Evolutionary conservation across 1,140 invertebrate species (phyloP).

Genomic region (Megalopta genalis): DNA sequence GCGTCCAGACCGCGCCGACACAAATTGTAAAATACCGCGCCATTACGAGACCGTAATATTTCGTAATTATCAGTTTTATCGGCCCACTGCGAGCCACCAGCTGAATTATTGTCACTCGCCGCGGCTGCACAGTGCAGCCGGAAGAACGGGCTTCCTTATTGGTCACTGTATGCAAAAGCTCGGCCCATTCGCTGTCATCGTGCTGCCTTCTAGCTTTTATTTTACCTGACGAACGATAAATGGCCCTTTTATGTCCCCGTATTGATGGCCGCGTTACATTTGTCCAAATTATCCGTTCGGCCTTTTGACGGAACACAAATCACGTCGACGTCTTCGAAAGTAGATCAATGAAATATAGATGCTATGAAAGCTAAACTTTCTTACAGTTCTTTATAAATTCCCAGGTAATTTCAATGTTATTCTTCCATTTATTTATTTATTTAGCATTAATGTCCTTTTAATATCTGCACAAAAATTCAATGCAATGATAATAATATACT

Average conservation of each 20-base stretch:
- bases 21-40: constrained; percentile 37
- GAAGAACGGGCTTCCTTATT: constrained; percentile 48
- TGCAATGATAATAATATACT: too few relatives aligned
- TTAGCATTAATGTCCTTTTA: too few relatives aligned
- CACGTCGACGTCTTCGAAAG: neutral
- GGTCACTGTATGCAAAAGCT: constrained; percentile 43
- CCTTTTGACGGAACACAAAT: too few relatives aligned
- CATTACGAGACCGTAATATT: constrained; percentile 53
- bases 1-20: constrained; percentile 5
- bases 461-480: too few relatives aligned
- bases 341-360: neutral
- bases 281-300: constrained; percentile 22
- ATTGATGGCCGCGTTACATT: neutral
- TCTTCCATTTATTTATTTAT: too few relatives aligned
- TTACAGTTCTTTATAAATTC: too few relatives aligned
- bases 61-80: constrained; percentile 61
- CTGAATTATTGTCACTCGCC: constrained; percentile 47
- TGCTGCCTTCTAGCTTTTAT: constrained; percentile 20
- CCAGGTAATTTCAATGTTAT: too few relatives aligned
- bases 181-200: constrained; percentile 20
- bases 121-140: constrained; percentile 30
- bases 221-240: constrained; percentile 27
- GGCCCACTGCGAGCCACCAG: constrained; percentile 10
- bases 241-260: neutral
- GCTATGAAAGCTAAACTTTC: too few relatives aligned